Evolutionary conservation across 2,797 vertebrate genomes (phyloP), one percentile per base, ranked within the genome.

Genomic region (Sebastes taczanowskii): DNA sequence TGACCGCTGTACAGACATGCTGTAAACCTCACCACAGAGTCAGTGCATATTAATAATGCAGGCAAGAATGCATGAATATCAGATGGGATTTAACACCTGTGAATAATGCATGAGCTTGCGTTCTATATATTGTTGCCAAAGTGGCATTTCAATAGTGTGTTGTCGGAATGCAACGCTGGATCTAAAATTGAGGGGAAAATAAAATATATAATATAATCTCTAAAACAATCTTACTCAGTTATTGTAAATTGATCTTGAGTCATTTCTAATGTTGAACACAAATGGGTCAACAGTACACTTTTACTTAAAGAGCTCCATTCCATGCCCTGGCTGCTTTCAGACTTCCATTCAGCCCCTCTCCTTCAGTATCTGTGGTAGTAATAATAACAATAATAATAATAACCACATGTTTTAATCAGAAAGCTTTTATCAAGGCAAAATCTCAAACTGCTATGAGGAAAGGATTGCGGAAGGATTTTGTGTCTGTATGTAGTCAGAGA

Each of bases 341-440:
- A 46, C 16, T 29, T 49, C 11, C 62, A 32, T 42, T 22, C 34
- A 55, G 2, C 7, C 49, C 27, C 7, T 6, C 34, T 49, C 58
- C 32, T 16, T 38, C 4, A 13, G 16, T 23, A 25, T 61, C 61
- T 72, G 55, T 32, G 35, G 56, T 77, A 38, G 35, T 38, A 13
- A 38, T 13, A 42, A 16, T 35, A 35, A 35, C 13, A 56, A 67
- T 73, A 84, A 67, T 76, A 84, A 76, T 77, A 56, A 73, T 68
- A 38, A 34, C 30, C 3, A 9, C 64, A 77, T 80, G 59, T 69
- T 77, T 84, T 61, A 81, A 81, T 84, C 53, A 80, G 22, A 27
- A 46, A 34, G 30, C 78, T 80, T 85, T 71, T 32, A 71, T 79
- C 64, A 7, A 11, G 35, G 59, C 32, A 58, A 25, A 68, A 68